phyloP scores from a whole-genome alignment of 2,797 vertebrate genomes.

The Macrochelys suwanniensis region DNA sequence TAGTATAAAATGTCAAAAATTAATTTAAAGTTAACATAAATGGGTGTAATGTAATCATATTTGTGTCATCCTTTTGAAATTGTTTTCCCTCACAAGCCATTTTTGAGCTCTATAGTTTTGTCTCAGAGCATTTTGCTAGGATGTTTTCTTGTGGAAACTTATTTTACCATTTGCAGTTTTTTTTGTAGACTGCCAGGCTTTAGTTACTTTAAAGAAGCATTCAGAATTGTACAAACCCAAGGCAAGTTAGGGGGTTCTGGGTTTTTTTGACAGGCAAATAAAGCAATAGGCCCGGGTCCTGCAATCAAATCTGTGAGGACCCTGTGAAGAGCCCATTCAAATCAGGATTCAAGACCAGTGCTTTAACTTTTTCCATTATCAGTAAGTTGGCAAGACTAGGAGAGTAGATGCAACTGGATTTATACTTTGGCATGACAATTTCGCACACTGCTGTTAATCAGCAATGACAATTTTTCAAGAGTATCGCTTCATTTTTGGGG shows the following conservation, averaged over 20 bases:
- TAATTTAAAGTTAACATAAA: neutral
- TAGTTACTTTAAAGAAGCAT: neutral
- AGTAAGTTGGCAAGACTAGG: neutral
- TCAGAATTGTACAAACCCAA: neutral
- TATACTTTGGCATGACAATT: neutral
- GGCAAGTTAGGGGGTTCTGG: neutral
- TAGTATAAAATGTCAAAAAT: neutral
- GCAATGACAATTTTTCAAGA: neutral
- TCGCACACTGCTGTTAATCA: neutral
- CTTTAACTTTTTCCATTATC: neutral
- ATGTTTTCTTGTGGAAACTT: neutral
- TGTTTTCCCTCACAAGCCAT: neutral
- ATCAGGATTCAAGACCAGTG: neutral
- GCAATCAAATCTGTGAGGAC: neutral
- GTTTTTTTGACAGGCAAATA: neutral
- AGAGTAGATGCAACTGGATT: neutral
- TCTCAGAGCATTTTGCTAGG: neutral
- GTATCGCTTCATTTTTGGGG: neutral
- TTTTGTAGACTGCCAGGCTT: neutral
- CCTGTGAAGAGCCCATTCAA: neutral
- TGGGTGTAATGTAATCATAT: neutral
- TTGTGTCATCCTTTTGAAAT: neutral
- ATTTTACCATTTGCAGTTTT: fast-evolving
- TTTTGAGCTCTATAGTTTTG: neutral
- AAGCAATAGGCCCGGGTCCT: neutral